These are phyloP conservation scores for Himalopsyche tibetana DNA, from an alignment of 2,888 invertebrate species.

Conservation along the genomic window DNA sequence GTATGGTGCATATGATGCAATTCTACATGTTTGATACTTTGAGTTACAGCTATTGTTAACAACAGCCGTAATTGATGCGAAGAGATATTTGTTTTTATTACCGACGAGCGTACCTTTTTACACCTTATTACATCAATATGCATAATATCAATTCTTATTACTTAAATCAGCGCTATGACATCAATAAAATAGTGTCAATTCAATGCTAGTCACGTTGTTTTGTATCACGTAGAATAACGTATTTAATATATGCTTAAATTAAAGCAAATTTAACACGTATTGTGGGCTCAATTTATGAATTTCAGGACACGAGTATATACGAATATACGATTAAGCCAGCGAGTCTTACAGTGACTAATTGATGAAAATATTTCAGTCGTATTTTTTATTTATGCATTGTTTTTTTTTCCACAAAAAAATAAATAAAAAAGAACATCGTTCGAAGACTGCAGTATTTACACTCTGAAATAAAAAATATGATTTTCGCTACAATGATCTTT, in stretches of 20 bases:
- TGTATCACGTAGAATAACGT: not conserved
- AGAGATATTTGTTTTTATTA: conserved; percentile 14
- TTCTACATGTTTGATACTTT: not conserved
- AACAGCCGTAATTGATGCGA: not conserved
- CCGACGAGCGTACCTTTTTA: not conserved
- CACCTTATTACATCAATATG: conserved; percentile 15
- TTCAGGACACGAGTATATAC: not conserved
- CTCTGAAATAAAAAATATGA: no score
- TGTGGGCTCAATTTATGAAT: conserved; percentile 4
- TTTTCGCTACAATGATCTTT: no score
- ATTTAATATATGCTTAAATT: conserved; percentile 25
- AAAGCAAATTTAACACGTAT: conserved; percentile 3
- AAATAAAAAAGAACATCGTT: no score
- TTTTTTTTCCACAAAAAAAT: no score
- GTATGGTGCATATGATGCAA: no score
- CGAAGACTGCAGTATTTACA: no score
- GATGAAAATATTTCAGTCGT: no score
- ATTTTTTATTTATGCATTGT: no score
- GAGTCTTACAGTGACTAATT: no score
- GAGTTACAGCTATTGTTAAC: not conserved
- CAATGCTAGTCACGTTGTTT: conserved; percentile 41
- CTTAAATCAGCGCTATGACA: conserved; percentile 35
- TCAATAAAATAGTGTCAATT: conserved; percentile 13
- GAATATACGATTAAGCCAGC: no score
- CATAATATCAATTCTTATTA: conserved; percentile 20